Conservation (phyloP, 2,888 invertebrate genomes). For the Bedellia somnulentella region DNA sequence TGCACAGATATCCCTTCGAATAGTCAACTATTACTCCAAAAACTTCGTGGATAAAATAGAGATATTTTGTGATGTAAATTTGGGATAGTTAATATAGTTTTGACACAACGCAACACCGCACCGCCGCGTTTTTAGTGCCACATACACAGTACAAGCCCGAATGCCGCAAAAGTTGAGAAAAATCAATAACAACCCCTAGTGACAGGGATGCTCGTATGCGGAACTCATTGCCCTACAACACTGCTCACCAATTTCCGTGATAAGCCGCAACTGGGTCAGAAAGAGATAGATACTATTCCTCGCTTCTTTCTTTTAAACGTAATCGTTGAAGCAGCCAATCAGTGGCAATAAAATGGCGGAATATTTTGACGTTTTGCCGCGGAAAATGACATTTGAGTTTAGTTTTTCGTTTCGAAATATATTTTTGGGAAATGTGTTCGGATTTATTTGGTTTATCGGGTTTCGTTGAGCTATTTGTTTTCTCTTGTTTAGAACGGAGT, state of each 20-base stretch:
- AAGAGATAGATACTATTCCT: slow-evolving; percentile 26
- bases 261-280: slow-evolving; percentile 41
- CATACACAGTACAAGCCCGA: slow-evolving; percentile 47
- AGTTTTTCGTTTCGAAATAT: too few species aligned
- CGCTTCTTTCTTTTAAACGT: slow-evolving; percentile 23
- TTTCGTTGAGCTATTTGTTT: too few species aligned
- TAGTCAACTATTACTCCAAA: too few species aligned
- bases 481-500: too few species aligned
- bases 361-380: slow-evolving; percentile 55
- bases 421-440: too few species aligned
- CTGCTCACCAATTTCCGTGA: slow-evolving; percentile 54
- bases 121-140: slow-evolving; percentile 49
- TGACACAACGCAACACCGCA: too few species aligned
- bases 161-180: slow-evolving; percentile 54
- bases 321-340: slow-evolving; percentile 35
- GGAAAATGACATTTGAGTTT: slow-evolving; percentile 42
- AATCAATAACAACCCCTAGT: slow-evolving; percentile 54
- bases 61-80: too few species aligned
- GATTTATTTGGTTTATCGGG: too few species aligned
- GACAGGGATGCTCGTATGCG: slow-evolving; percentile 43
- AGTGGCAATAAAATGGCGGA: slow-evolving; percentile 31
- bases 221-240: slow-evolving; percentile 39
- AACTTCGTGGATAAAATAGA: too few species aligned
- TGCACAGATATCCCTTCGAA: too few species aligned
- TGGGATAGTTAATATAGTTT: too few species aligned